Conservation (phyloP, 2,113 vertebrate species). For the Callipepla squamata region DNA sequence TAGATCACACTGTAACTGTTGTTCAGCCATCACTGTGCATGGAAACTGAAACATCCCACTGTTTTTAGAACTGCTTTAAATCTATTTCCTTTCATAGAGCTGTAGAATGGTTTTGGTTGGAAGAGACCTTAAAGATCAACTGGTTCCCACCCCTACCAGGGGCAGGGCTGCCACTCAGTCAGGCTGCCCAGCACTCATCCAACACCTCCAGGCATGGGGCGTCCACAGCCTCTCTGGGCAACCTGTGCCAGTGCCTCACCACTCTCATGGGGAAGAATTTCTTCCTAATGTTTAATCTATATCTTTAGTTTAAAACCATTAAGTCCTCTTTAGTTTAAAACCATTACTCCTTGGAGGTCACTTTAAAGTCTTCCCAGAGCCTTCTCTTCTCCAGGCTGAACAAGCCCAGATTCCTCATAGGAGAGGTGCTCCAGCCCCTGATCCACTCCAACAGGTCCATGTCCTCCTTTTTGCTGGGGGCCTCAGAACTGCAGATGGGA, state of each 20-base stretch:
- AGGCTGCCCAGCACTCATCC: not conserved
- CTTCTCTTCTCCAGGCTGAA: not conserved
- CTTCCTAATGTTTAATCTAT: not conserved
- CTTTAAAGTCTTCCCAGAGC: not conserved
- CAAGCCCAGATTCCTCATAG: not conserved
- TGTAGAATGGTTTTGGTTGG: not conserved
- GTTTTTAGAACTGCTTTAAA: not conserved
- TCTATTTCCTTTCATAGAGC: not conserved
- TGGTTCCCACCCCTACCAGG: not conserved
- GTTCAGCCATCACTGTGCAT: not conserved
- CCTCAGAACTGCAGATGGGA: not conserved
- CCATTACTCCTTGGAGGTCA: not conserved
- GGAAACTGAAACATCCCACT: not conserved
- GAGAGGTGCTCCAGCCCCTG: not conserved
- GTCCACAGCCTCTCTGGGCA: not conserved
- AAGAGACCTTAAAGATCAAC: not conserved
- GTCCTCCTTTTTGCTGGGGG: not conserved
- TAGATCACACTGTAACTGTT: not conserved
- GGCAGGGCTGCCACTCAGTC: not conserved
- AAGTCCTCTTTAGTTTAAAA: not conserved
- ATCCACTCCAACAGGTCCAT: not conserved
- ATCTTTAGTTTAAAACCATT: not conserved
- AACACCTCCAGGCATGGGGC: not conserved
- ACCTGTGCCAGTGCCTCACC: not conserved
- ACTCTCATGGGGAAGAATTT: not conserved